Conservation (phyloP, 1,140 invertebrate species). For the Nebria ingens region DNA sequence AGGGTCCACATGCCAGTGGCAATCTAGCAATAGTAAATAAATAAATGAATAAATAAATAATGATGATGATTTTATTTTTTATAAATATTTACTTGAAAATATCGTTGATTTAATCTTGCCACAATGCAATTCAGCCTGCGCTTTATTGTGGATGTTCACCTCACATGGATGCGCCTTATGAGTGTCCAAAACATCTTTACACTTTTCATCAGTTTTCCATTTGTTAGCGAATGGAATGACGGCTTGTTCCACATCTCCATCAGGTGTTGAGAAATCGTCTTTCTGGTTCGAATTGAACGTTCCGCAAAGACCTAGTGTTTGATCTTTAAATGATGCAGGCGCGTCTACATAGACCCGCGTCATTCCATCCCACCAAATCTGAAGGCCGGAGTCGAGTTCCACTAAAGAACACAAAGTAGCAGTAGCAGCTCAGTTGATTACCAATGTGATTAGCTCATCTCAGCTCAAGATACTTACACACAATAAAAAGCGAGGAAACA, state of each 20-base stretch:
- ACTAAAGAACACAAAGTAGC: slow-evolving; percentile 48
- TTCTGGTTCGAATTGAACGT: slow-evolving; percentile 79
- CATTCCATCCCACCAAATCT: slow-evolving; percentile 75
- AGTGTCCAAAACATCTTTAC: slow-evolving; percentile 44
- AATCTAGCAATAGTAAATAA: slow-evolving; percentile 51
- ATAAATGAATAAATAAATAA: slow-evolving; percentile 14
- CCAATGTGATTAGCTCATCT: not conserved
- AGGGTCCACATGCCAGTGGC: slow-evolving; percentile 69
- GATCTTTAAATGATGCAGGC: slow-evolving; percentile 56
- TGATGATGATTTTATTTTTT: not conserved
- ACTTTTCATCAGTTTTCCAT: slow-evolving; percentile 72
- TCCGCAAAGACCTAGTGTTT: slow-evolving; percentile 69
- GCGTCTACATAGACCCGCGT: slow-evolving; percentile 72
- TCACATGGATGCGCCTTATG: slow-evolving; percentile 48
- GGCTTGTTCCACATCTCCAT: slow-evolving; percentile 69
- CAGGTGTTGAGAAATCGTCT: slow-evolving; percentile 80
- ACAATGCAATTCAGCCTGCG: slow-evolving; percentile 56
- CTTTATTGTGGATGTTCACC: slow-evolving; percentile 55
- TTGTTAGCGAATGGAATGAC: slow-evolving; percentile 72
- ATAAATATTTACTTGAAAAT: slow-evolving; percentile 46
- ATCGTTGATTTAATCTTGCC: slow-evolving; percentile 54
- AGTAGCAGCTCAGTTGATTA: too few species aligned
- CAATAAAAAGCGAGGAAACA: slow-evolving; percentile 65
- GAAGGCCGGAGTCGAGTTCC: slow-evolving; percentile 61
- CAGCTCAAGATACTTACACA: slow-evolving; percentile 37